phyloP scores from a whole-genome alignment of 2,113 vertebrate species.

The Fregata magnificens region DNA sequence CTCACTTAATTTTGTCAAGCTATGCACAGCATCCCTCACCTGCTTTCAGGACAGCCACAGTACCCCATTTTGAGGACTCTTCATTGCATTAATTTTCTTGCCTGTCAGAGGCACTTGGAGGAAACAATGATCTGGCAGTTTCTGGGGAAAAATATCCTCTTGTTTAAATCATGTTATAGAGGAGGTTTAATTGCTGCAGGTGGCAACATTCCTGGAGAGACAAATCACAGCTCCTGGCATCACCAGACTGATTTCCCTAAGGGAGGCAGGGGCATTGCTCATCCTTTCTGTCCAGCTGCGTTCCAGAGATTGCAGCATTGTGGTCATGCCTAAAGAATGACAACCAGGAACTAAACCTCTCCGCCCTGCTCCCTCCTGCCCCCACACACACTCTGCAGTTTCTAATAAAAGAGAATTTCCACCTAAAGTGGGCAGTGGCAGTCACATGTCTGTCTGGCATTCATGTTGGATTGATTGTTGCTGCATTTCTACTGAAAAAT shows the following conservation, averaged over 20 bases:
- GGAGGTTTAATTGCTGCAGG: constrained; percentile 35
- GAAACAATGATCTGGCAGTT: neutral
- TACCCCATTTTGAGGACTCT: neutral
- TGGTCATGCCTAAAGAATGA: neutral
- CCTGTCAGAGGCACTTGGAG: neutral
- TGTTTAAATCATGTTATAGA: neutral
- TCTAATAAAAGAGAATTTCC: neutral
- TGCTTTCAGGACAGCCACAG: neutral
- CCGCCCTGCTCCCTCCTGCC: neutral
- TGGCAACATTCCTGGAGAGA: constrained; percentile 27
- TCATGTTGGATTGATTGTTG: neutral
- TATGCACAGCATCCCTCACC: neutral
- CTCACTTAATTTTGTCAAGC: neutral
- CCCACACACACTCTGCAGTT: neutral
- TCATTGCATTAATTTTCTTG: neutral
- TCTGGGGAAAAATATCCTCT: neutral
- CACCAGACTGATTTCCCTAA: neutral
- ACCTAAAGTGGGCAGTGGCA: neutral
- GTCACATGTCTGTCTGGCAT: neutral
- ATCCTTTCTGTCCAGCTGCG: neutral
- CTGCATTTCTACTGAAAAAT: neutral
- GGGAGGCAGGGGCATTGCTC: neutral
- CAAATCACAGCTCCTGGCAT: neutral
- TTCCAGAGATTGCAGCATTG: neutral
- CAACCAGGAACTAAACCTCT: neutral